Evolutionary conservation across 2,888 invertebrate species (phyloP).

Genomic region (Mystacides longicornis): DNA sequence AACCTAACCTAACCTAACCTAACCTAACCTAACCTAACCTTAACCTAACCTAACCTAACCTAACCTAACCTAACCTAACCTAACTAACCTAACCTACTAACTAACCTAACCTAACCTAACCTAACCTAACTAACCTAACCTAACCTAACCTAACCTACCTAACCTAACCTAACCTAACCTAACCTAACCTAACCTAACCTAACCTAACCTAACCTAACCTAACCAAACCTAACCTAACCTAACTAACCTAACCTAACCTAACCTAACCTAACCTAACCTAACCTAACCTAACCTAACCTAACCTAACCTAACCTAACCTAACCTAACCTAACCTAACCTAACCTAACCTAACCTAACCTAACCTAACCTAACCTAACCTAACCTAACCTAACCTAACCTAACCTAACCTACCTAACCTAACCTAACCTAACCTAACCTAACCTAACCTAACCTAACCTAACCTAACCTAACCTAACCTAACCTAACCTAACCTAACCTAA

Average conservation of each 20-base stretch:
- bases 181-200: conserved; percentile 24
- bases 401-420: conserved; percentile 10
- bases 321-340: conserved; percentile 25
- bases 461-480: background rate
- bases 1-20: conserved; percentile 15
- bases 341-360: conserved; percentile 12
- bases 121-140: conserved; percentile 22
- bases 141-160: too few relatives aligned
- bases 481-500: conserved; percentile 11
- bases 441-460: background rate
- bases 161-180: conserved; percentile 27
- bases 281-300: conserved; percentile 24
- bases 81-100: conserved; percentile 19
- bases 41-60: conserved; percentile 21
- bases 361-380: conserved; percentile 14
- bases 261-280: conserved; percentile 27
- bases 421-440: background rate
- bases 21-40: conserved; percentile 18
- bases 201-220: conserved; percentile 25
- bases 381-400: conserved; percentile 12
- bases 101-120: conserved; percentile 28
- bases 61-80: conserved; percentile 22
- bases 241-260: conserved; percentile 28
- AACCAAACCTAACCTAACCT: conserved; percentile 12
- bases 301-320: conserved; percentile 20